Base-by-base conservation (phyloP, 2,888 invertebrate genomes). In the Diabrotica balteata region DNA sequence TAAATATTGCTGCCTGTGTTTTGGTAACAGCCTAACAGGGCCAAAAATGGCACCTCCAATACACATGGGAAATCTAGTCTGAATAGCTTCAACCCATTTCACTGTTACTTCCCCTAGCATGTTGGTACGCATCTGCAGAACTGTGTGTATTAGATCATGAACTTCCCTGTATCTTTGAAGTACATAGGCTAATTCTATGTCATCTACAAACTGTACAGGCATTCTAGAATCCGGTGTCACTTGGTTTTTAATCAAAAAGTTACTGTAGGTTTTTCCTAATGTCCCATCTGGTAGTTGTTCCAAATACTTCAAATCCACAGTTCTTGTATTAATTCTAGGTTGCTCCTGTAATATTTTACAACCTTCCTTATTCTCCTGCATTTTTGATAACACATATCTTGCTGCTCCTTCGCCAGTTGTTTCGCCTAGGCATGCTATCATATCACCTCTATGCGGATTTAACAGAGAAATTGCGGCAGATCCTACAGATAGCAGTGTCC, bases 1-100 rank as follows among this genome's bases (percentile, higher is more conserved):
- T 1, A 90, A 79, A 81, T 97, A 98, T 59, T 91, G 85, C 75
- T 90, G 86, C 57, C 96, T 87, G 80, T 97, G 95, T 79, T 85
- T 86, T 89, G 95, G 93, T 77, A 91, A 90, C 10, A 98, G 86
- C 75, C 98, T 87, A 10, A 92, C 86, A 2, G 97, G 94, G 9
- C 98, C 98, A 87, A 97, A 96, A 66, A 98, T 87, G 0, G 95
- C 98, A 22, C 95, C 99, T 61, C 92, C 90, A 69, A 95, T 87
- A 80, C 98, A 98, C 98, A 99, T 98, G 0, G 99, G 99, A 43
- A 99, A 86, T 60, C 90, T 92, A 9, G 93, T 94, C 85, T 99
- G 99, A 66, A 98, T 89, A 0, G 93, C 98, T 88, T 99, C 99
- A 59, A 99, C 90, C 96, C 98, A 98, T 86, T 99, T 99, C 7